Evolutionary conservation across 2,797 vertebrate species (phyloP), one percentile per base, ranked within the genome.

Genomic region (Microhierax caerulescens): DNA sequence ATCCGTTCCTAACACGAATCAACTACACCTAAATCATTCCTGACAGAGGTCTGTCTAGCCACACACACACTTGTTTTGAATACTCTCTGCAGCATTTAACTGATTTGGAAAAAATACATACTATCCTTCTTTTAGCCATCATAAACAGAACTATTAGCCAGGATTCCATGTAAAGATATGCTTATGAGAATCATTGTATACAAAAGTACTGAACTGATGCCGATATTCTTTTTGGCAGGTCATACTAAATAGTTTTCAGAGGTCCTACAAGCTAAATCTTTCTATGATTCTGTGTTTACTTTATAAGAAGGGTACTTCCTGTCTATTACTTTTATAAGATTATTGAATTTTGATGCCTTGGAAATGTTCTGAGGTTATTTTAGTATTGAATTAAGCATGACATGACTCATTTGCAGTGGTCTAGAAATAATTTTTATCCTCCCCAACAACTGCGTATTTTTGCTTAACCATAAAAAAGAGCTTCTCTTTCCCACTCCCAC

Each of bases 351-450:
- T 85, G 45, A 88, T 72, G 75, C 68, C 32, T 93, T 91, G 56
- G n/a, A 93, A 95, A 91, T 61, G 72, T 93, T 96, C 88, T 91
- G 68, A 80, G 51, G 67, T 88, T 97, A 97, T 94, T 97, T 95
- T 87, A 83, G 80, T 76, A 94, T 51, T 78, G 50, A 95, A 95
- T 88, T 88, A 95, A 95, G 77, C 43, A 78, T 39, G 74, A 86
- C 61, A 82, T 93, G 94, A 97, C 94, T 97, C 95, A 97, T 90
- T 92, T 48, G 74, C 91, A 90, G 87, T 75, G 95, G 93, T 92
- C 94, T 74, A 94, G 83, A 96, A 95, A 96, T 92, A 96, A 86
- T 91, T 92, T 95, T 91, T 95, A 85, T 92, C 80, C 90, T 95
- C 90, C 91, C 48, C 85, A 88, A 94, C 94, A 96, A 92, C 39